Evolutionary conservation across 2,888 invertebrate species (phyloP).

Genomic region (Coleophora flavipennella): DNA sequence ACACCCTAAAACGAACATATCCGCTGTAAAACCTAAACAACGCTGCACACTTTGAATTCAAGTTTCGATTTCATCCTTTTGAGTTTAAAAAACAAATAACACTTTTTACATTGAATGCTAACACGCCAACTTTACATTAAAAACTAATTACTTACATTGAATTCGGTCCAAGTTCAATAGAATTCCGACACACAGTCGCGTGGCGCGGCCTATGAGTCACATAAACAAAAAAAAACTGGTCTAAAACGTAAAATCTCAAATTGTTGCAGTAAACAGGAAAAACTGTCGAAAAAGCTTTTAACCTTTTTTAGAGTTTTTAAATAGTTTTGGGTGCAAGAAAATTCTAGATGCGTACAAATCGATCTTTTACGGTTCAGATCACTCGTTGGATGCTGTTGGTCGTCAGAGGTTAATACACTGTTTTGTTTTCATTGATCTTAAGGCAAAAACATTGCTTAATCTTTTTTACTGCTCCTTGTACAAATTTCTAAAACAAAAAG

Average conservation of each 20-base stretch:
- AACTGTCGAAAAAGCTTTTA: background rate
- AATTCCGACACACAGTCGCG: constrained; percentile 19
- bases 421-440: constrained; percentile 19
- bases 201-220: constrained; percentile 17
- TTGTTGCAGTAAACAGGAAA: constrained; percentile 1
- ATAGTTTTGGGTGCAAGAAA: constrained; percentile 33
- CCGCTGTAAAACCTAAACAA: background rate
- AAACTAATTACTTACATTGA: constrained; percentile 35
- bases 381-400: constrained; percentile 27
- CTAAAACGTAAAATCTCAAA: background rate
- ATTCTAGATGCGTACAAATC: constrained; percentile 42
- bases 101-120: constrained; percentile 6
- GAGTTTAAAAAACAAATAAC: background rate
- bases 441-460: constrained; percentile 15
- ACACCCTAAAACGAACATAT: constrained; percentile 39
- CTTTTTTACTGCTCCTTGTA: background rate
- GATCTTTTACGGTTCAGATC: constrained; percentile 46
- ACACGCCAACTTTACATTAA: constrained; percentile 34
- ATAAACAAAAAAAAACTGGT: background rate
- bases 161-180: constrained; percentile 50
- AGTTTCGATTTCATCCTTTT: background rate
- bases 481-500: no score
- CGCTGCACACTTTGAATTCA: background rate
- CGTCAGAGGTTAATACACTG: constrained; percentile 37
- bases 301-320: background rate